phyloP scores from a whole-genome alignment of 2,797 vertebrate species.

The Sciaenops ocellatus region DNA sequence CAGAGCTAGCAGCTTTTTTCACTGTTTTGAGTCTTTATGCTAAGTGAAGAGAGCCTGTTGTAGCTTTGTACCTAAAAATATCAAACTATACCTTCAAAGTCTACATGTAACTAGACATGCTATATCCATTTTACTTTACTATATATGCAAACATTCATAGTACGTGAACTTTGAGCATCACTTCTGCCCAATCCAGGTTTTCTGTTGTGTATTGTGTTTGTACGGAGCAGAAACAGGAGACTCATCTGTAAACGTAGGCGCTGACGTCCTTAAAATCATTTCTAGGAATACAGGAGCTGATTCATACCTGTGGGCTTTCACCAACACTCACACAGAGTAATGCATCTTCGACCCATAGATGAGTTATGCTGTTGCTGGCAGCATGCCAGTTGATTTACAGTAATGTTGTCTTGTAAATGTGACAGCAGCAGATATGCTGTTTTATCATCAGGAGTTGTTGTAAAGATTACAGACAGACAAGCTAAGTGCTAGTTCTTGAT shows the following conservation, averaged over 20 bases:
- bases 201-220: neutral
- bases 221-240: slow-evolving; percentile 3
- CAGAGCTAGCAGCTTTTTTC: neutral
- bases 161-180: neutral
- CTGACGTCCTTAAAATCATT: slow-evolving; percentile 1
- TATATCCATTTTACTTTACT: neutral
- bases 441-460: neutral
- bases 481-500: neutral
- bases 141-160: neutral
- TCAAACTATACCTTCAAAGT: neutral
- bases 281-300: slow-evolving; percentile 14
- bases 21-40: neutral
- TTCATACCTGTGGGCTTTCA: slow-evolving; percentile 22
- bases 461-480: slow-evolving; percentile 28
- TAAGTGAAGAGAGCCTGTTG: neutral
- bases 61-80: neutral
- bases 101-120: neutral
- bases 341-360: slow-evolving; percentile 13
- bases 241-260: neutral
- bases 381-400: slow-evolving; percentile 3
- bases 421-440: neutral
- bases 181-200: neutral
- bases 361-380: neutral
- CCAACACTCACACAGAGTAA: neutral
- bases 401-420: slow-evolving; percentile 12